A percentile compares a stretch with the other conserved stretches of the same genome.
Evolutionary conservation across 2,797 vertebrate genomes (phyloP).

Genomic region (Muscicapa comitata): DNA sequence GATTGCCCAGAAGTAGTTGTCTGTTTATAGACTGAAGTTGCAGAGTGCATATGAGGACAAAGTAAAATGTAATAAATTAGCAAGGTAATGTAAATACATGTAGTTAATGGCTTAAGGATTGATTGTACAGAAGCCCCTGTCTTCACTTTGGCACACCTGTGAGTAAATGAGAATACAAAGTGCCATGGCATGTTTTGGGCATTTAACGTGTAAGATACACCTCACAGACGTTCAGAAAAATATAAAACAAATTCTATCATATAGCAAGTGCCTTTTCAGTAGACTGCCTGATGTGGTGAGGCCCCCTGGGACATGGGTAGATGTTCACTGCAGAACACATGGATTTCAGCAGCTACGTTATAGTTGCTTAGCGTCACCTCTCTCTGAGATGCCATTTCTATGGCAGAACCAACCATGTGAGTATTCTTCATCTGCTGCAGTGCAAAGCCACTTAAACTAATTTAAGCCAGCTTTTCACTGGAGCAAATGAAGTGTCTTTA

Average conservation of each 20-base stretch:
- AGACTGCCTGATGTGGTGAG: background rate
- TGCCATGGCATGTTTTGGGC: background rate
- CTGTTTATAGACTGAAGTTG: background rate
- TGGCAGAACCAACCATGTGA: background rate
- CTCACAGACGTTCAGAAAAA: background rate
- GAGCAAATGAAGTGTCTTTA: background rate
- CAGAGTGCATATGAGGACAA: background rate
- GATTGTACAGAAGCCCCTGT: background rate
- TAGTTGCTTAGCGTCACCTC: background rate
- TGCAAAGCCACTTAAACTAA: background rate
- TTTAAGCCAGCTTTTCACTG: background rate
- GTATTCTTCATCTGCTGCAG: background rate
- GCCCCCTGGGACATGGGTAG: background rate
- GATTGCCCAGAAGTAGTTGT: background rate
- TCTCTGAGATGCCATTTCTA: background rate
- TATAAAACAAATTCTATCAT: background rate
- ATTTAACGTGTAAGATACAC: background rate
- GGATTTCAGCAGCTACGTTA: background rate
- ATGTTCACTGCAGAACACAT: background rate
- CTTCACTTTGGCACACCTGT: background rate
- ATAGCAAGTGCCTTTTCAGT: background rate
- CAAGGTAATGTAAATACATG: background rate
- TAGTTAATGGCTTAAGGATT: background rate
- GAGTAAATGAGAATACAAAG: background rate
- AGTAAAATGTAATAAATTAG: background rate